A percentile compares a stretch with the other conserved stretches of the same genome.
Conservation (phyloP, 2,797 vertebrate genomes). For the Glossophaga mutica region DNA sequence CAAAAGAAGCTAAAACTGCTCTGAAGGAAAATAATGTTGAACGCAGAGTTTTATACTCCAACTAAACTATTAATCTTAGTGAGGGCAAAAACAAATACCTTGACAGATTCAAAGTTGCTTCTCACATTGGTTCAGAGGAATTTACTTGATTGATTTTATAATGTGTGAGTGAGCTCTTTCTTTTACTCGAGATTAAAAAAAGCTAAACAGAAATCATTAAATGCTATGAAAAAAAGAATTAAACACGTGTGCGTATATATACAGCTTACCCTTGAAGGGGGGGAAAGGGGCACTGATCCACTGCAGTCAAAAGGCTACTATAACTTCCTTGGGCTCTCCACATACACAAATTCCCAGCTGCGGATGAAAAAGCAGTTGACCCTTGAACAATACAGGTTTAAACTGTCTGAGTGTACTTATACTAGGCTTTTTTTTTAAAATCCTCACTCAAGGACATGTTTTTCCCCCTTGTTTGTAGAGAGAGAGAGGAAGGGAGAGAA, state of each 20-base stretch:
- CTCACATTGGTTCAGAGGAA: not conserved
- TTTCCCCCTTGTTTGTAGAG: too few relatives aligned
- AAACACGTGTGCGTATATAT: not conserved
- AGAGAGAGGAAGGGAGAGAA: too few relatives aligned
- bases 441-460: too few relatives aligned
- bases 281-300: not conserved
- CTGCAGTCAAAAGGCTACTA: not conserved
- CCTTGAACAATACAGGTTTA: not conserved
- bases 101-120: not conserved
- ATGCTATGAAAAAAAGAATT: not conserved
- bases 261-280: not conserved
- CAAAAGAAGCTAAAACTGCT: constrained; percentile 13
- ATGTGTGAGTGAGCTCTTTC: not conserved
- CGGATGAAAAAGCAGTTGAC: not conserved
- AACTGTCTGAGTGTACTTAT: not conserved
- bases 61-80: not conserved
- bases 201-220: not conserved
- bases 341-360: not conserved
- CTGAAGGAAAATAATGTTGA: not conserved
- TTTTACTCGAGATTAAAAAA: not conserved
- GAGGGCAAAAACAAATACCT: not conserved
- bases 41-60: not conserved
- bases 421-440: not conserved
- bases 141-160: not conserved
- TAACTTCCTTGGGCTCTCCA: not conserved